Conservation (phyloP, 2,797 vertebrate genomes). For the Parotocinclus haroldoi region DNA sequence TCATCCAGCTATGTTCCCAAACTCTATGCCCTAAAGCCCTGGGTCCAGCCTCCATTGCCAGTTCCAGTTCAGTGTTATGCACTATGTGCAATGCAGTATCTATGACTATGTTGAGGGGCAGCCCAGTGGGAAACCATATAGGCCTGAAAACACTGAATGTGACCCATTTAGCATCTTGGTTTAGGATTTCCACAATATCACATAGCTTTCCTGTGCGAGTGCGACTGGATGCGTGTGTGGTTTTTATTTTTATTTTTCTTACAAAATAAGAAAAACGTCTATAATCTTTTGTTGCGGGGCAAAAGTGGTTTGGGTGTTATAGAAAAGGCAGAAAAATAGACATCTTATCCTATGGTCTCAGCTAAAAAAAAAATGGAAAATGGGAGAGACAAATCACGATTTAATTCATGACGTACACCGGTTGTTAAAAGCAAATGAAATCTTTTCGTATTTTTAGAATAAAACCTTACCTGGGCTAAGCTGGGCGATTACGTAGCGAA, state of each 20-base stretch:
- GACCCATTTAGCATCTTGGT: constrained; percentile 48
- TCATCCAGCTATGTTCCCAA: neutral
- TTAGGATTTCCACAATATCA: constrained; percentile 55
- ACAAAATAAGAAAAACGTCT: constrained; percentile 39
- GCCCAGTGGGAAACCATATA: constrained; percentile 6
- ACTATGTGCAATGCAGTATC: constrained; percentile 16
- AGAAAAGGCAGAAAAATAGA: constrained; percentile 67
- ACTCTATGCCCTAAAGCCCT: constrained; percentile 31
- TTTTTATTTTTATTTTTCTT: constrained; percentile 42
- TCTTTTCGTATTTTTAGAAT: constrained; percentile 68
- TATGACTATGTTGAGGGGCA: constrained; percentile 19
- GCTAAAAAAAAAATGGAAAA: constrained; percentile 52
- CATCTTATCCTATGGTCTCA: constrained; percentile 64
- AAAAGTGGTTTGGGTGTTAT: constrained; percentile 62
- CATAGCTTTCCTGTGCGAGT: constrained; percentile 60
- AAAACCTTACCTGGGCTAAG: constrained; percentile 50
- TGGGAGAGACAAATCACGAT: constrained; percentile 57
- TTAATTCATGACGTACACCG: constrained; percentile 65
- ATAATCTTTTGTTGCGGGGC: constrained; percentile 53
- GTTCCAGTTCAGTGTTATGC: constrained; percentile 22
- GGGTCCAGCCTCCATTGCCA: constrained; percentile 8
- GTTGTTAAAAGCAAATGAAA: constrained; percentile 51
- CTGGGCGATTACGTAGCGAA: constrained; percentile 52
- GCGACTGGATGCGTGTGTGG: constrained; percentile 37
- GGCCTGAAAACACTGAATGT: constrained; percentile 68